phyloP scores from a whole-genome alignment of 2,113 vertebrate genomes.

The Erythrolamprus reginae region DNA sequence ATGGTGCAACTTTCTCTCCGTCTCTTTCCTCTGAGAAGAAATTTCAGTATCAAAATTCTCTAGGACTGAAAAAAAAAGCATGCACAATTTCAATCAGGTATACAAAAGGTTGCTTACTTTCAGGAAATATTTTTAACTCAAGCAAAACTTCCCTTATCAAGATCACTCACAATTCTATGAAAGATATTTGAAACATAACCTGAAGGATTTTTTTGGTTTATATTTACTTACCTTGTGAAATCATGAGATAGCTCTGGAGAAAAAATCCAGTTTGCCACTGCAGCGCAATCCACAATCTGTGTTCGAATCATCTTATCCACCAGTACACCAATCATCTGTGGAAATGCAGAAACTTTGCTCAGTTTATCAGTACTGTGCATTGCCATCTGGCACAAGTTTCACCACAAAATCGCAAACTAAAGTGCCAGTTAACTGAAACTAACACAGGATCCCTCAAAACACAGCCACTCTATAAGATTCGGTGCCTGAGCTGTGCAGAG shows the following conservation, averaged over 20 bases:
- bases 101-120: not conserved
- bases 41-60: not conserved
- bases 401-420: not conserved
- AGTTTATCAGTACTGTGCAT: not conserved
- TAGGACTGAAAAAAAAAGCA: not conserved
- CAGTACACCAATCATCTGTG: conserved; percentile 90
- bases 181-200: not conserved
- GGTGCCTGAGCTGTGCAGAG: not conserved
- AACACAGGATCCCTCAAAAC: not conserved
- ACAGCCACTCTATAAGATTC: not conserved
- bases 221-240: conserved; percentile 83
- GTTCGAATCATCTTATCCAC: conserved; percentile 98
- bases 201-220: not conserved
- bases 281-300: conserved; percentile 95
- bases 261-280: conserved; percentile 98
- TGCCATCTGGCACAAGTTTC: not conserved
- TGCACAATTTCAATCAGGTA: not conserved
- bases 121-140: not conserved
- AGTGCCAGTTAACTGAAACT: not conserved
- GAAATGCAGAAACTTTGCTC: not conserved
- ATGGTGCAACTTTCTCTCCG: not conserved
- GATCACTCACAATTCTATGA: not conserved
- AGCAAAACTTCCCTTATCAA: not conserved
- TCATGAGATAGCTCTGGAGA: conserved; percentile 93
- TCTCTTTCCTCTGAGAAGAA: not conserved